Evolutionary conservation across 2,888 invertebrate genomes (phyloP), one percentile per base, ranked within the genome.

Genomic region (Theretra japonica): DNA sequence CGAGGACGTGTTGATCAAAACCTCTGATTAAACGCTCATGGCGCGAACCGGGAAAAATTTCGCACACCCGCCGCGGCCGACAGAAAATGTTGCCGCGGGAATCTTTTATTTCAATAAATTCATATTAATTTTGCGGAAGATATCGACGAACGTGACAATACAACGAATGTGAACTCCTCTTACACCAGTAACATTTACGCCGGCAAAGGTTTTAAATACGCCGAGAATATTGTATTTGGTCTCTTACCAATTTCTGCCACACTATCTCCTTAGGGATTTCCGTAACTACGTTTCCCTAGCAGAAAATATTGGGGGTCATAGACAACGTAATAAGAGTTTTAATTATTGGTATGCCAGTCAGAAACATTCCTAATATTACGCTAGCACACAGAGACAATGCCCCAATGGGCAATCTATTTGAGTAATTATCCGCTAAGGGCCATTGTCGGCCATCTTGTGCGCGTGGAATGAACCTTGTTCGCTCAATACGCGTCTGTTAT

Each of bases 391-490:
- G 86, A 90, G 90, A 92, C 93, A 93, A 94, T 92, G 87, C 92
- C 89, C 92, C 90, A 93, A 93, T 92, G 92, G 94, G 92, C 93
- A 92, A 94, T 94, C 93, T 93, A 93, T 94, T 94, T 93, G 94
- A 94, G 93, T 94, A 93, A 94, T 94, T 94, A 94, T 92, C 88
- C 92, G 90, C 93, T 90, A 92, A 94, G 93, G 93, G 91, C 94
- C 88, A 93, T 94, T 93, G 94, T 93, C 92, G 87, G 92, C 91
- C 92, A 93, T 94, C 94, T 94, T 93, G 94, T 89, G 86, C 89
- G 89, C 88, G 88, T 87, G 88, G 90, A 92, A 92, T 91, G 91
- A 93, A 90, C 90, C 92, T 89, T 92, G 93, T 92, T 90, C 91
- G 83, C 88, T 88, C 84, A 87, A 88, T 88, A 89, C 89, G 88